Evolutionary conservation across 2,797 vertebrate species (phyloP), one percentile per base, ranked within the genome.

Genomic region (Melanotaenia boesemani): DNA sequence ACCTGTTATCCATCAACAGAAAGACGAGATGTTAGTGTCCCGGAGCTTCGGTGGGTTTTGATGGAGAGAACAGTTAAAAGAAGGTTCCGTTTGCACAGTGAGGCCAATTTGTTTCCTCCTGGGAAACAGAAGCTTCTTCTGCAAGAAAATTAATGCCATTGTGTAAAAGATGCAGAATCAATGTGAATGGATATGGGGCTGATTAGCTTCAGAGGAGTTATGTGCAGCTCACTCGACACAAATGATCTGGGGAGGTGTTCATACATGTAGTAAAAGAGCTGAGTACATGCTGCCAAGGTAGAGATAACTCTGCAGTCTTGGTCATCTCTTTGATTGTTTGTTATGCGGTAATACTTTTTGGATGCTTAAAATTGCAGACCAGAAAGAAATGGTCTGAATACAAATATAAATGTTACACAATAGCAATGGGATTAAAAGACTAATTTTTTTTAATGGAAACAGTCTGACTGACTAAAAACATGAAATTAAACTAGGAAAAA

Each of bases 1-100:
- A 74, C 58, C 66, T 61, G 78, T 67, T 67, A 55, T 72, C 59
- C 65, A 50, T 79, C 73, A 63, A 60, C 60, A 18, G 56, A 8
- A 34, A 72, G 58, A 52, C 77, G 80, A 83, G 73, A 74, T 8
- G 48, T 74, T 64, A 67, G 68, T 83, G 80, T 80, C 70, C 59
- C 6, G 9, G 67, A 72, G 64, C 81, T 74, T 67, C 74, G 74
- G 80, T 77, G 44, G 70, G 64, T 60, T 77, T 67, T 78, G 74
- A 87, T 75, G 83, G 72, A 74, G 71, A 61, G 72, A 70, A 74
- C 30, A 24, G 70, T 56, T 66, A 52, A 74, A 24, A 71, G n/a
- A 52, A 54, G 73, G 80, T 76, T 86, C 70, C 15, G 54, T 79
- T 80, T 81, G 34, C 67, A 63, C 34, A 1, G 48, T 10, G 56